phyloP scores from a whole-genome alignment of 2,113 vertebrate genomes.

The Xenopus tropicalis region UCB_Xtro_10.0 CM004449.2:24770001-24770500 shows the following conservation, averaged over 20 bases:
- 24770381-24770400: not conserved
- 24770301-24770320: conserved; percentile 19
- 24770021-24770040: too few relatives aligned
- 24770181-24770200: too few relatives aligned
- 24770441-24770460: not conserved
- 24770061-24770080: too few relatives aligned
- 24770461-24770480: conserved; percentile 3
- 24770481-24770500: not conserved
- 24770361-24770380: conserved; percentile 11
- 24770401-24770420: not conserved
- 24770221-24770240: not conserved
- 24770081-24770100: too few relatives aligned
- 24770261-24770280: conserved; percentile 5
- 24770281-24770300: not conserved
- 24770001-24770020: too few relatives aligned
- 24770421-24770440: not conserved
- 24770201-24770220: not conserved
- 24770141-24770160: too few relatives aligned
- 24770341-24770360: conserved; percentile 6
- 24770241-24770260: not conserved
- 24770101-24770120: too few relatives aligned
- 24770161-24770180: too few relatives aligned
- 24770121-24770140: too few relatives aligned
- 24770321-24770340: conserved; percentile 3
- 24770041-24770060: too few relatives aligned